These are phyloP conservation scores for Bombyx mandarina DNA, from an alignment of 1,140 invertebrate species.

Conservation along the genomic window DNA sequence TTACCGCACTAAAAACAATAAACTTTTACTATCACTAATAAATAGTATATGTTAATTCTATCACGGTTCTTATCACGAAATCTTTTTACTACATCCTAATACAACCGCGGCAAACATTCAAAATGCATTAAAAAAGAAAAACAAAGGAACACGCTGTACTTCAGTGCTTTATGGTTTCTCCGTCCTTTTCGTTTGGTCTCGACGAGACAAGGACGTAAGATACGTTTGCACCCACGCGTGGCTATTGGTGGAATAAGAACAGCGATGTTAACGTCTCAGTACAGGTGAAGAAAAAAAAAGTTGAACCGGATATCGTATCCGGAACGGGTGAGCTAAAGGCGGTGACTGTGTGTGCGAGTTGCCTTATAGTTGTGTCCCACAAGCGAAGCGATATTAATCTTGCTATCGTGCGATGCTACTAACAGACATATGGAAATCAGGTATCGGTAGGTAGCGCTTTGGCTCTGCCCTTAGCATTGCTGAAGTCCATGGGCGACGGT, in stretches of 20 bases:
- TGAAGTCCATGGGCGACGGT: too few species aligned
- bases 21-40: too few species aligned
- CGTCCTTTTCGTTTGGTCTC: conserved; percentile 1
- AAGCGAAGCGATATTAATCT: not conserved
- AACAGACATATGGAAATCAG: not conserved
- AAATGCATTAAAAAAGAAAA: too few species aligned
- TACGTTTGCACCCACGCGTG: conserved; percentile 8
- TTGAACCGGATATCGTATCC: conserved; percentile 10
- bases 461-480: too few species aligned
- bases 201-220: conserved; percentile 6
- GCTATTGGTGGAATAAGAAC: conserved; percentile 4
- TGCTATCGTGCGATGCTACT: not conserved
- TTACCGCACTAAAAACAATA: too few species aligned
- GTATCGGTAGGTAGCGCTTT: too few species aligned
- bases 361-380: not conserved
- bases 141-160: too few species aligned
- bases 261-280: conserved; percentile 5
- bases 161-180: not conserved
- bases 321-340: conserved; percentile 1
- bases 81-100: too few species aligned
- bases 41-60: too few species aligned
- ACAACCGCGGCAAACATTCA: too few species aligned
- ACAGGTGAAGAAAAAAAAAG: conserved; percentile 11
- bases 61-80: too few species aligned
- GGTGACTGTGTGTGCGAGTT: not conserved